A percentile compares a stretch with the other conserved stretches of the same genome.
These are phyloP conservation scores for Caranx melampygus DNA, from an alignment of 2,113 vertebrate genomes.

Conservation along the genomic window DNA sequence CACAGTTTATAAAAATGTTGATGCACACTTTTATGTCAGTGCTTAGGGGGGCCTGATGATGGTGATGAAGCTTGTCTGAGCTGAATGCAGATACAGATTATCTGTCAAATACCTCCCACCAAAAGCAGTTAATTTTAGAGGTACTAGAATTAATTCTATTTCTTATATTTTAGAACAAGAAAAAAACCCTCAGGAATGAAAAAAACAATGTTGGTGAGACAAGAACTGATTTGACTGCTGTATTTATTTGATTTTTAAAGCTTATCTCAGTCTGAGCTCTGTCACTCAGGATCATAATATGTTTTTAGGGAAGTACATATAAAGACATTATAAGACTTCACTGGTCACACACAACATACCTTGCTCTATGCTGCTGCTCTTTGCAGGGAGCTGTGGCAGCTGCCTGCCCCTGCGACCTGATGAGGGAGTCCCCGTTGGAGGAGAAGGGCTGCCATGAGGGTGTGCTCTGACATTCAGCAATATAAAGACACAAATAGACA, in stretches of 20 bases:
- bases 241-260: not conserved
- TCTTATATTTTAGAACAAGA: not conserved
- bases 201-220: not conserved
- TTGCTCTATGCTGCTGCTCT: constrained; percentile 96
- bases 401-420: constrained; percentile 92
- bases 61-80: not conserved
- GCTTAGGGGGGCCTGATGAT: not conserved
- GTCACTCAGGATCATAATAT: not conserved
- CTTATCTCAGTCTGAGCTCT: not conserved
- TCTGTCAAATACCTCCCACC: not conserved
- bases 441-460: constrained; percentile 87
- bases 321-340: not conserved
- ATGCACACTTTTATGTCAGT: not conserved
- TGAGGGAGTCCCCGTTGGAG: constrained; percentile 86
- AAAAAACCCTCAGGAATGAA: not conserved
- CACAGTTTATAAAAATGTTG: not conserved
- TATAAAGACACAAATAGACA: constrained; percentile 54
- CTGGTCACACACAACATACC: constrained; percentile 79
- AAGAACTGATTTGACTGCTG: too few species aligned
- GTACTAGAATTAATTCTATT: not conserved
- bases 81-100: not conserved
- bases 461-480: constrained; percentile 83
- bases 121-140: too few species aligned
- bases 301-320: not conserved
- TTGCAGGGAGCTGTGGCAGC: constrained; percentile 94